Evolutionary conservation across 2,113 vertebrate genomes (phyloP).

Genomic region (Trogon melanurus): DNA sequence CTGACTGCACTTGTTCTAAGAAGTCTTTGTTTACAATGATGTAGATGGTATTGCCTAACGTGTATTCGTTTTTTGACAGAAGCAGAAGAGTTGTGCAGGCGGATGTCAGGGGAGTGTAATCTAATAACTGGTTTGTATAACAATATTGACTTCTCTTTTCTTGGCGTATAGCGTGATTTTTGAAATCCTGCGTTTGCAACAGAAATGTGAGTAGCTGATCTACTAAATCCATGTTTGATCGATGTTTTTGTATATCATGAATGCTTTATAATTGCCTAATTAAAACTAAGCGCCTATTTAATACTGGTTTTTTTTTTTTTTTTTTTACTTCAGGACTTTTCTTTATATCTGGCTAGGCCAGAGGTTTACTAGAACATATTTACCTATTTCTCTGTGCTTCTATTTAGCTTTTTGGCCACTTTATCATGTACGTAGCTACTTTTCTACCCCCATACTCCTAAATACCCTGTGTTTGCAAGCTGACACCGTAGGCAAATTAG

Average conservation of each 20-base stretch:
- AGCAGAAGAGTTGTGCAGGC: neutral
- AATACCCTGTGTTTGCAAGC: neutral
- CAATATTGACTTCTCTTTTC: neutral
- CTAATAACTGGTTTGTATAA: neutral
- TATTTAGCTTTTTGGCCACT: neutral
- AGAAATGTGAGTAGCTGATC: conserved; percentile 22
- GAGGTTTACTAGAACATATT: neutral
- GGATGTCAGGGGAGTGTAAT: neutral
- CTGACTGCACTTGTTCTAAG: neutral
- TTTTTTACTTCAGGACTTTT: neutral
- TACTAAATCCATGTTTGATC: neutral
- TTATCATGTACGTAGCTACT: neutral
- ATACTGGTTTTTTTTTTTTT: neutral
- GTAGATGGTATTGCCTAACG: neutral
- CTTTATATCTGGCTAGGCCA: neutral
- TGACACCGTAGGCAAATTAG: neutral
- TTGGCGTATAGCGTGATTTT: neutral
- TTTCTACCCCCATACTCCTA: neutral
- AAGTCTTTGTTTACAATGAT: conserved; percentile 4
- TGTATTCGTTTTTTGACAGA: conserved; percentile 1
- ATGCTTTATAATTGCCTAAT: neutral
- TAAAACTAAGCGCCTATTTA: neutral
- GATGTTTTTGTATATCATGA: neutral
- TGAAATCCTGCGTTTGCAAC: neutral
- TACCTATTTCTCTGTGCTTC: neutral